These are phyloP conservation scores for Cuniculus paca DNA, from an alignment of 2,797 vertebrate genomes.

Conservation along the genomic window DNA sequence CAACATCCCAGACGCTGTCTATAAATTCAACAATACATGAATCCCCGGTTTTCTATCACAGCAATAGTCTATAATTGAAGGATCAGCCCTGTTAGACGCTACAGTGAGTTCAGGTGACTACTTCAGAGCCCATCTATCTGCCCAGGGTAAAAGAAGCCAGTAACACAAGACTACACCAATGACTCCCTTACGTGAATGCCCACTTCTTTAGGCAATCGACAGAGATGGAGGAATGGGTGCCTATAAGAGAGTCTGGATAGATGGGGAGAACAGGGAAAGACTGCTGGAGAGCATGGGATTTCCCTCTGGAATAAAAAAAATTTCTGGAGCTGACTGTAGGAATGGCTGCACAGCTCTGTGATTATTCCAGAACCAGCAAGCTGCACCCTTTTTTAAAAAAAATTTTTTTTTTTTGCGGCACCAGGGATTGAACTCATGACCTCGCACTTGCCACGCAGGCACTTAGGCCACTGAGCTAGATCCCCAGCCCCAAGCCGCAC, in stretches of 20 bases:
- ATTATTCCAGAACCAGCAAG: conserved; percentile 9
- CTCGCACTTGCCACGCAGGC: no score
- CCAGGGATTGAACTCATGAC: no score
- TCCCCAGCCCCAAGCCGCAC: not conserved
- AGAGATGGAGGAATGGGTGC: not conserved
- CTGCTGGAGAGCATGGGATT: not conserved
- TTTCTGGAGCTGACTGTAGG: not conserved
- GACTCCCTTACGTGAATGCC: not conserved
- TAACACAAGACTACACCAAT: not conserved
- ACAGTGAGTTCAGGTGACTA: not conserved
- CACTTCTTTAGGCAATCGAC: not conserved
- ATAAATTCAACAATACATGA: not conserved
- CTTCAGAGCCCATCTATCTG: not conserved
- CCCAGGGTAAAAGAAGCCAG: not conserved
- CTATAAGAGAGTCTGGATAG: not conserved
- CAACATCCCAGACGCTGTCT: not conserved
- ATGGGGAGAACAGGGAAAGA: not conserved
- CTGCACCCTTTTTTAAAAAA: not conserved
- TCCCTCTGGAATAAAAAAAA: not conserved
- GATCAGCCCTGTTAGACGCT: not conserved
- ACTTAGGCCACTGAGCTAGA: no score
- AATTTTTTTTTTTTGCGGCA: no score
- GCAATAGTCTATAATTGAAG: not conserved
- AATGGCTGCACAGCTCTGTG: not conserved
- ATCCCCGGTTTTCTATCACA: not conserved